Evolutionary conservation across 2,888 invertebrate species (phyloP), one percentile per base, ranked within the genome.

Genomic region (Craniophora ligustri): DNA sequence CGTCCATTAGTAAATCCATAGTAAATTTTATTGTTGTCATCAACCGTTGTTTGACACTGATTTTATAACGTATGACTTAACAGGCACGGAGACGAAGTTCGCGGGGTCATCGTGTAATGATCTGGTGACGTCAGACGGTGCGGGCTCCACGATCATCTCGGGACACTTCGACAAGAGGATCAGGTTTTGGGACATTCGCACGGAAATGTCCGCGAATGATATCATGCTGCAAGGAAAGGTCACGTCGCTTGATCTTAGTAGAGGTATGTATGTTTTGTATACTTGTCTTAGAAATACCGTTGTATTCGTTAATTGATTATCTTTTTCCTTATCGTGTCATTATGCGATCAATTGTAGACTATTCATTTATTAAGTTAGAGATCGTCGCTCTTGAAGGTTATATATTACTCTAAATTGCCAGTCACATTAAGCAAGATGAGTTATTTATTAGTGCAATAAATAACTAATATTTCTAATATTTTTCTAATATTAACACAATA

Each of bases 161-260:
- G 99, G 99, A 16, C 99, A 99, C 93, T 99, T 98, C 89, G 99
- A 99, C 94, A 99, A 98, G 90, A 96, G 97, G 81, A 97, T 99
- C 75, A 95, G 99, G 45, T 98, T 99, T 90, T 99, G 99, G 99
- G 99, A 99, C 89, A 96, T 97, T 62, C 95, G 99, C 76, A 95
- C 97, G 11, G 98, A 98, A 78, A 95, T 96, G 78, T 96, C 96
- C 70, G 95, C 96, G 60, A 98, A 97, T 83, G 98, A 98, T 89
- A 97, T 98, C 65, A 89, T 96, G 67, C 95, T 99, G 61, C 97
- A 98, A 85, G 99, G 98, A 55, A 98, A 98, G 94, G 97, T 99
- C 67, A 99, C 99, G 30, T 99, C 99, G 36, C 94, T 99, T 72
- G 98, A 98, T 91, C 94, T 99, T 69, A 97, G 98, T 59, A 95